These are phyloP conservation scores for Solen grandis DNA, from an alignment of 1,140 invertebrate species.

Conservation along the genomic window DNA sequence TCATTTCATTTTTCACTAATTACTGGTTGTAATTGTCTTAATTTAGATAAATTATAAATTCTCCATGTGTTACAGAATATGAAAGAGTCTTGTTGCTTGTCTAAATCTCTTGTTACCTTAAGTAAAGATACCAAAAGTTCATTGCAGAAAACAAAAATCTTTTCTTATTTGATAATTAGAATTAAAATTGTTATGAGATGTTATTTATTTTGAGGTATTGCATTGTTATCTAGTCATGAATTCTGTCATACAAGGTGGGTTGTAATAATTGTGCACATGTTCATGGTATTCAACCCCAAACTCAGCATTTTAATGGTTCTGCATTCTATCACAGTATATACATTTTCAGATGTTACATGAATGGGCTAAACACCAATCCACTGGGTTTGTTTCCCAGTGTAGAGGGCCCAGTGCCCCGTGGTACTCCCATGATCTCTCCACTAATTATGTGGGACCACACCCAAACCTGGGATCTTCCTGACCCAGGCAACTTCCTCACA, in stretches of 20 bases:
- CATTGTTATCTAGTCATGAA: too few relatives aligned
- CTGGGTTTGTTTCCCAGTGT: conserved; percentile 89
- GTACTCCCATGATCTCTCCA: conserved; percentile 93
- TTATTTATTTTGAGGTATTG: too few relatives aligned
- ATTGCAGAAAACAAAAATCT: too few relatives aligned
- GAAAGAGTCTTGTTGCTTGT: neutral
- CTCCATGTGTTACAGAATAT: neutral
- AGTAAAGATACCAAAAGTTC: too few relatives aligned
- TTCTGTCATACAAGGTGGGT: too few relatives aligned
- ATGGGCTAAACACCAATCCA: conserved; percentile 88
- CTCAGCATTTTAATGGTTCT: too few relatives aligned
- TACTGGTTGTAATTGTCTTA: neutral
- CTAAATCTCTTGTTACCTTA: too few relatives aligned
- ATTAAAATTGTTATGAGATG: too few relatives aligned
- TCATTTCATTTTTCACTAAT: neutral
- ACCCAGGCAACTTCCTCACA: conserved; percentile 70
- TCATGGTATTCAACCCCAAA: too few relatives aligned
- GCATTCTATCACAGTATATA: too few relatives aligned
- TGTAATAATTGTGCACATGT: too few relatives aligned
- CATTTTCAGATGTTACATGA: conserved; percentile 88
- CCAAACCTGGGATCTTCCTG: conserved; percentile 80
- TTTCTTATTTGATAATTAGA: too few relatives aligned
- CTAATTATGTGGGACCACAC: conserved; percentile 95
- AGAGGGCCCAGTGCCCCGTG: conserved; percentile 91
- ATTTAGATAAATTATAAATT: neutral